Conservation (phyloP, 2,113 vertebrate species). For the Ictidomys tridecemlineatus region DNA sequence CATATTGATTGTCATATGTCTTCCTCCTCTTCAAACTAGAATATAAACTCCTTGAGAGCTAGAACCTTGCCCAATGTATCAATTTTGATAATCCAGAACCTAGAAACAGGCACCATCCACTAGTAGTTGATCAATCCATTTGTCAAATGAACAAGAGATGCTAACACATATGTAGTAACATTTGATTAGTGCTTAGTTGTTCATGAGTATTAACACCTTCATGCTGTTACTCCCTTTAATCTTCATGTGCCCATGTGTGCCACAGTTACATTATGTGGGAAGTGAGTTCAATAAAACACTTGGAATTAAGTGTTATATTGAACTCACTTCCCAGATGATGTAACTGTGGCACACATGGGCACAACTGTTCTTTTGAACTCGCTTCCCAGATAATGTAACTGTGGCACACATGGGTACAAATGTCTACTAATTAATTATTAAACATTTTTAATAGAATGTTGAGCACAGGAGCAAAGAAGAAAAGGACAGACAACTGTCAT, state of each 20-base stretch:
- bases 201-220: not conserved
- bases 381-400: not conserved
- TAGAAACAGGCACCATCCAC: not conserved
- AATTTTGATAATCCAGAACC: not conserved
- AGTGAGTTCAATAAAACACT: not conserved
- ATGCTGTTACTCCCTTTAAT: not conserved
- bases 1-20: not conserved
- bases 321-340: not conserved
- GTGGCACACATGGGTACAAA: not conserved
- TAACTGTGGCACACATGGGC: no score
- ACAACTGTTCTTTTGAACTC: not conserved
- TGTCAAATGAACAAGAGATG: not conserved
- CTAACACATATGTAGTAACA: not conserved
- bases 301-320: not conserved
- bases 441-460: conserved; percentile 33
- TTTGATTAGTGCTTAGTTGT: not conserved
- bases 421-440: not conserved
- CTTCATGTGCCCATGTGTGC: not conserved
- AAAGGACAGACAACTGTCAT: not conserved
- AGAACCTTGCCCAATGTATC: not conserved
- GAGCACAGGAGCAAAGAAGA: not conserved
- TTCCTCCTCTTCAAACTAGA: not conserved
- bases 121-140: not conserved
- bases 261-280: no score
- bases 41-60: not conserved